Evolutionary conservation across 2,797 vertebrate genomes (phyloP).

Genomic region (Sylvilagus floridanus): DNA sequence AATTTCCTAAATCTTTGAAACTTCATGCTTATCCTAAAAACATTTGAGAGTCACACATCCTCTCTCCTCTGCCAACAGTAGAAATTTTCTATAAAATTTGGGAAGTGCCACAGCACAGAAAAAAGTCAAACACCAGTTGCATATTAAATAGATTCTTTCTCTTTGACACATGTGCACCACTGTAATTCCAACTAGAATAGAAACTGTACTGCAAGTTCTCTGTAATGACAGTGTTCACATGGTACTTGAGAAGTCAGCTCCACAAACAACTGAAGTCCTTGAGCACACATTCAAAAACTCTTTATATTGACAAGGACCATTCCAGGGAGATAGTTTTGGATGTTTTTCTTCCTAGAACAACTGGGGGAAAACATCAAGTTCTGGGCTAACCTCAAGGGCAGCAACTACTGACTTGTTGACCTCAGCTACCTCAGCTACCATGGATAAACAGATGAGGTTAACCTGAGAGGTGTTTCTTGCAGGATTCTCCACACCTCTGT

Average conservation of each 20-base stretch:
- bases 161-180: background rate
- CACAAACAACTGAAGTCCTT: background rate
- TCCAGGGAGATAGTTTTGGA: background rate
- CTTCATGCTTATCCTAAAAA: constrained; percentile 15
- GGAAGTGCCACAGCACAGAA: background rate
- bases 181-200: background rate
- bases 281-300: background rate
- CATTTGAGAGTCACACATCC: background rate
- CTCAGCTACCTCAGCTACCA: background rate
- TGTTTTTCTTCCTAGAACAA: background rate
- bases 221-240: background rate
- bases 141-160: background rate
- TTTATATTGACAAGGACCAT: background rate
- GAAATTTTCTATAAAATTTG: constrained; percentile 57
- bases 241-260: background rate
- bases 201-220: background rate
- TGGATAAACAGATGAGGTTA: background rate
- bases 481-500: background rate
- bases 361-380: constrained; percentile 4
- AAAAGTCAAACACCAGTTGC: background rate
- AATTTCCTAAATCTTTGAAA: constrained; percentile 24
- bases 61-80: background rate
- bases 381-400: background rate
- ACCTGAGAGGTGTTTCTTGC: background rate
- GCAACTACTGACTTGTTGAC: background rate